Evolutionary conservation across 1,140 invertebrate genomes (phyloP), one percentile per base, ranked within the genome.

Genomic region (Whitmania pigra): DNA sequence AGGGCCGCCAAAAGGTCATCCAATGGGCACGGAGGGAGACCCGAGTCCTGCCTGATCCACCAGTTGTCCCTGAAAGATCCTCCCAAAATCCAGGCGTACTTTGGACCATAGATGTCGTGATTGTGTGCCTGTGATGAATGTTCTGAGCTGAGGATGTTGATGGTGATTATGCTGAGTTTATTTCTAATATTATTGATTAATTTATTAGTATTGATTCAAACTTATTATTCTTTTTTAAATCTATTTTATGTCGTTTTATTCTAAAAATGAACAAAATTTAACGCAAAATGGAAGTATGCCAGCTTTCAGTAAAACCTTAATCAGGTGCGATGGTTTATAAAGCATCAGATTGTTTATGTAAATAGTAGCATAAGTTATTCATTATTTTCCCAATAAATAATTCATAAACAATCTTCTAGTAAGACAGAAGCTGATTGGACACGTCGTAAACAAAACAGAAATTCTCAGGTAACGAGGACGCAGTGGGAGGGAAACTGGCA

Each of bases 21-120:
- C 2, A 86, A 83, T 0, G 88, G 87, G 80, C 94, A 98, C 36
- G 77, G 73, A 29, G 78, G 72, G 66, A n/a, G 22, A 18, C 29
- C 57, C 29, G 57, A 9, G 57, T 63, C 57, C 11, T 63, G 22
- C 22, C 57, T 22, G 11, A 63, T 11, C 80, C 86, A 86, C 93
- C 93, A 96, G 86, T 89, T 89, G 31, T 88, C 85, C 40, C 87
- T 85, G 72, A 85, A 86, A 86, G 87, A 93, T 0, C 92, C 93
- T 82, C 93, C 89, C 13, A 99, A 90, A 0, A 98, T 87, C 96
- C 96, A 99, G 78, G 97, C 93, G 84, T 97, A 97, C 74, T 92
- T 90, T 5, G 90, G 83, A 0, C 94, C 94, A 77, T 88, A 94
- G 88, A 97, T 83, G 25, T 82, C 82, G 40, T 82, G 76, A 53